Conservation (phyloP, 2,888 invertebrate genomes). For the Caenorhabditis uteleia region DNA sequence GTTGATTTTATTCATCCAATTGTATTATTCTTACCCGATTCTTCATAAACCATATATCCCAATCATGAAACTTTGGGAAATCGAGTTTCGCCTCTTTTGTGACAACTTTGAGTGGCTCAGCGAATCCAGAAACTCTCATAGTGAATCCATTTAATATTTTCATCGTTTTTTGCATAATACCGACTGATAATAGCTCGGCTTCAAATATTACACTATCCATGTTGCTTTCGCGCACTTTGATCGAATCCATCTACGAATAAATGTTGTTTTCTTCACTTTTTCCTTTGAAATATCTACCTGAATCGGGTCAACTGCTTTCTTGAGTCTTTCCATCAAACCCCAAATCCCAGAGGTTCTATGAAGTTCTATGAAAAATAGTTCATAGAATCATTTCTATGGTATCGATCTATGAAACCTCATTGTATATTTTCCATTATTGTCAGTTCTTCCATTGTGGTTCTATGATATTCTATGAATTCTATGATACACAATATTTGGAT, state of each 20-base stretch:
- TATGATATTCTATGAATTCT: too few species aligned
- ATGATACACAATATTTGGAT: too few species aligned
- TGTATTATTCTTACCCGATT: slow-evolving; percentile 6
- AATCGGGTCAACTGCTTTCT: slow-evolving; percentile 74
- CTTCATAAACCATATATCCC: slow-evolving; percentile 95
- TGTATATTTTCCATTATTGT: too few species aligned
- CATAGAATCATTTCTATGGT: too few species aligned
- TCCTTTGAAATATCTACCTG: too few species aligned
- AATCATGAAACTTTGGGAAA: slow-evolving; percentile 80
- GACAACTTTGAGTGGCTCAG: slow-evolving; percentile 79
- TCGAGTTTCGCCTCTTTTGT: slow-evolving; percentile 72
- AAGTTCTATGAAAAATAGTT: too few species aligned
- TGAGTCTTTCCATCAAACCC: slow-evolving; percentile 94
- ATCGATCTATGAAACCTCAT: too few species aligned
- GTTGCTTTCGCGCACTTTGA: slow-evolving; percentile 85
- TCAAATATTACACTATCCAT: slow-evolving; percentile 90
- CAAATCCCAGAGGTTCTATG: too few species aligned
- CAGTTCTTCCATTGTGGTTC: too few species aligned
- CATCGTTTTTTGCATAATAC: slow-evolving; percentile 65
- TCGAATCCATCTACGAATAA: slow-evolving; percentile 67
- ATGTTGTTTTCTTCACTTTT: too few species aligned
- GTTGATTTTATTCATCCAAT: not conserved
- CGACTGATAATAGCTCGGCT: slow-evolving; percentile 74
- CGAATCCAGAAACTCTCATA: slow-evolving; percentile 85
- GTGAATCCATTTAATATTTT: slow-evolving; percentile 79